Evolutionary conservation across 2,888 invertebrate genomes (phyloP).

Genomic region (Drosophila nr. perissopoda): DNA sequence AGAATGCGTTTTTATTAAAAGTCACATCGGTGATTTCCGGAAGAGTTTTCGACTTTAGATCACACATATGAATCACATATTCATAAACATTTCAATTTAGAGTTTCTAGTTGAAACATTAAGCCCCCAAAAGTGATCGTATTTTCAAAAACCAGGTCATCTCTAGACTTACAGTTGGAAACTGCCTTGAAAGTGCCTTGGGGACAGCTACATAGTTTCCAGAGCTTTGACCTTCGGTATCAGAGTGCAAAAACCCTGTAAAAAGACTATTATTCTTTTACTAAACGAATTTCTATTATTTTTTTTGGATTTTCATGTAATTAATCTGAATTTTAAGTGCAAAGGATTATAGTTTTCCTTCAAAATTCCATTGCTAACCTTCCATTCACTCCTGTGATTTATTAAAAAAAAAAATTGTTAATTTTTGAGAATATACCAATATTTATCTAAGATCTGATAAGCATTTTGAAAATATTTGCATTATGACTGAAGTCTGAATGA

Average conservation of each 20-base stretch:
- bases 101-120: not conserved
- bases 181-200: too few relatives aligned
- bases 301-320: not conserved
- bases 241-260: not conserved
- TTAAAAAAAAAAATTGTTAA: accelerated
- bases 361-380: not conserved
- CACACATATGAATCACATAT: not conserved
- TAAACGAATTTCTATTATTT: not conserved
- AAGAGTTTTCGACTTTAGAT: not conserved
- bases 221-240: not conserved
- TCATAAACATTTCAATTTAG: too few relatives aligned
- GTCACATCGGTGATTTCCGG: not conserved
- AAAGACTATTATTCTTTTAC: not conserved
- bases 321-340: not conserved
- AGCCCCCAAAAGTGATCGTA: not conserved
- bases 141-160: too few relatives aligned
- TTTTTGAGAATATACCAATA: too few relatives aligned
- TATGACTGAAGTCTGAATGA: not conserved
- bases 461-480: not conserved
- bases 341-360: not conserved
- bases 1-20: not conserved
- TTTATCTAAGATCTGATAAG: too few relatives aligned
- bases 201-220: not conserved
- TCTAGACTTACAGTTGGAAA: too few relatives aligned
- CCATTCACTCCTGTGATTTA: not conserved